Percentiles rank a stretch among this genome's conserved stretches.
Evolutionary conservation across 2,113 vertebrate genomes (phyloP).

Genomic region (Beaufortia kweichowensis): DNA sequence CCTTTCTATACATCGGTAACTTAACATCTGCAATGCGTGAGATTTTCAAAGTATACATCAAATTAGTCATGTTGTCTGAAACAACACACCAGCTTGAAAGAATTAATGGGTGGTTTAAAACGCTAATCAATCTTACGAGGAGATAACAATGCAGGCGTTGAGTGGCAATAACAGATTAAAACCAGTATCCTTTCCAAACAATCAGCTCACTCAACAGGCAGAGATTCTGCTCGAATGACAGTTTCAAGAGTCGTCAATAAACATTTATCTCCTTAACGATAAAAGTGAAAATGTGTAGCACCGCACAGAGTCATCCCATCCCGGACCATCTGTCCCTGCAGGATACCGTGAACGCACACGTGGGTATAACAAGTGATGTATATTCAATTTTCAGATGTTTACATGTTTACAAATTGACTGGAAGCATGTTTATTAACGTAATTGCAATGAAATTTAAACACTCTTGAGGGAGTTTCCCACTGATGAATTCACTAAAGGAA

Average conservation of each 20-base stretch:
- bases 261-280: conserved; percentile 2
- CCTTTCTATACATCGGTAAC: neutral
- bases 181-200: neutral
- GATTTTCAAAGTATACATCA: neutral
- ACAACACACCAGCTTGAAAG: neutral
- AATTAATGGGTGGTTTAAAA: conserved; percentile 2
- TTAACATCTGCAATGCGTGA: neutral
- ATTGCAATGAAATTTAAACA: neutral
- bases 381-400: conserved; percentile 13
- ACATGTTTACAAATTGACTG: conserved; percentile 1
- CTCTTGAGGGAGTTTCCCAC: neutral
- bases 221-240: neutral
- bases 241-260: conserved; percentile 32
- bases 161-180: neutral
- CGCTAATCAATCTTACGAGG: neutral
- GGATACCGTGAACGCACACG: conserved; percentile 1
- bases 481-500: neutral
- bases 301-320: conserved; percentile 10
- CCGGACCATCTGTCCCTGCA: conserved; percentile 20
- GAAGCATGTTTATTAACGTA: neutral
- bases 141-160: neutral
- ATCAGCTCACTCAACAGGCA: conserved; percentile 18
- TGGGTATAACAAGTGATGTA: conserved; percentile 1
- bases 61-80: neutral
- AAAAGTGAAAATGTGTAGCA: conserved; percentile 2